Evolutionary conservation across 1,140 invertebrate genomes (phyloP).

Genomic region (Aculops lycopersici): DNA sequence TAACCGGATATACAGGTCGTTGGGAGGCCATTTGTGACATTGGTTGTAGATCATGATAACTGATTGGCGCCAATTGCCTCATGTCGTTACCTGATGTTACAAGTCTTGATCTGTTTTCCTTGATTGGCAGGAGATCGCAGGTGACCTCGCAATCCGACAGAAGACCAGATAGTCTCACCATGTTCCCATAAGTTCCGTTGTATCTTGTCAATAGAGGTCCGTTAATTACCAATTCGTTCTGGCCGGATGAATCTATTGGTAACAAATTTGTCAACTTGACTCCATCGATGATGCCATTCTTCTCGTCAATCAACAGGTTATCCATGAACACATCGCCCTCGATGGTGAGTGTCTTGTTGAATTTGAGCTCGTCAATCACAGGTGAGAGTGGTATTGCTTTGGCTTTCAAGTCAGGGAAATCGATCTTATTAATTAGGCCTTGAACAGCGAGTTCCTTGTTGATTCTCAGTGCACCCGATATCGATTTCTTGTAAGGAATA

Average conservation of each 20-base stretch:
- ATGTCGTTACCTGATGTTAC: too few relatives aligned
- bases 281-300: background rate
- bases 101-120: too few relatives aligned
- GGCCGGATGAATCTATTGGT: background rate
- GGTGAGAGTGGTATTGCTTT: background rate
- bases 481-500: background rate
- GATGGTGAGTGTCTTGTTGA: background rate
- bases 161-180: too few relatives aligned
- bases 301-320: background rate
- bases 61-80: too few relatives aligned
- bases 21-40: too few relatives aligned
- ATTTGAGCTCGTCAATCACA: background rate
- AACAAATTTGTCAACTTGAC: background rate
- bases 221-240: constrained; percentile 1
- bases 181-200: too few relatives aligned
- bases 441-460: background rate
- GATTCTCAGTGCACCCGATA: background rate
- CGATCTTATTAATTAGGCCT: background rate
- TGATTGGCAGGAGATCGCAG: too few relatives aligned
- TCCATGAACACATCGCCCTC: background rate
- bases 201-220: too few relatives aligned
- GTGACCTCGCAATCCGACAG: too few relatives aligned
- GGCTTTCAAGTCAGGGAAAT: background rate
- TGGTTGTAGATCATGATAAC: too few relatives aligned
- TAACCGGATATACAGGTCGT: too few relatives aligned